Base-by-base conservation (phyloP, 2,888 invertebrate species). In the Eilema caniola region DNA sequence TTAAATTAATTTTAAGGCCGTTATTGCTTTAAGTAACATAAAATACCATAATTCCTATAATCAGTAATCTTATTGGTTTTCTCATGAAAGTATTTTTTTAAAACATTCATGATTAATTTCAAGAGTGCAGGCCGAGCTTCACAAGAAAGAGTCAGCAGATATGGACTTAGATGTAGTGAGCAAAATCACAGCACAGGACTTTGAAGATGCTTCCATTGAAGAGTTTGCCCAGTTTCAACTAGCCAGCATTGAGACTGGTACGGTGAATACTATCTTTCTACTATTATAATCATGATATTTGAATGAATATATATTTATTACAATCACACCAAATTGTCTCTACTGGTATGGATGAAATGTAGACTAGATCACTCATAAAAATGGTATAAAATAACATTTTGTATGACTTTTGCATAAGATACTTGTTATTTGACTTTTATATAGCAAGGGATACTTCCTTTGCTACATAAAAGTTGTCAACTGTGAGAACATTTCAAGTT, bases 121-220 rank as follows among this genome's bases (percentile, higher is more conserved):
- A 80, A 97, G 95, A 88, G 96, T 95, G 72, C 94, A 96, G 84
- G 90, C 95, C 60, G 96, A 97, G 80, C 88, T 96, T 12, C 83
- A 97, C 0, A 97, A 97, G 94, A 96, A 95, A 79, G 89, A 94
- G 25, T 91, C 95, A 12, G 83, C 89, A 2, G 96, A 96, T 80
- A 85, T 96, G 0, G 97, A 98, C 79, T 73, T 96, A 53, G 98
- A 98, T 79, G 88, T 94, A 4, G 94, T 96, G 0, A 90, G 96
- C 23, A 96, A 97, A 88, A 96, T 97, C 86, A 98, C 98, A 16
- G 97, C 98, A 0, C 97, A 98, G 88, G 99, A 99, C 90, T 96
- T 97, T 86, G 97, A 98, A 86, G 99, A 99, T 95, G 94, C 96
- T 0, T 96, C 97, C 80, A 95, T 92, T 70, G 97, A 97, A 75